A percentile compares a stretch with the other conserved stretches of the same genome.
Conservation (phyloP, 2,888 invertebrate species). For the Drosophila cyrtoloma region DNA sequence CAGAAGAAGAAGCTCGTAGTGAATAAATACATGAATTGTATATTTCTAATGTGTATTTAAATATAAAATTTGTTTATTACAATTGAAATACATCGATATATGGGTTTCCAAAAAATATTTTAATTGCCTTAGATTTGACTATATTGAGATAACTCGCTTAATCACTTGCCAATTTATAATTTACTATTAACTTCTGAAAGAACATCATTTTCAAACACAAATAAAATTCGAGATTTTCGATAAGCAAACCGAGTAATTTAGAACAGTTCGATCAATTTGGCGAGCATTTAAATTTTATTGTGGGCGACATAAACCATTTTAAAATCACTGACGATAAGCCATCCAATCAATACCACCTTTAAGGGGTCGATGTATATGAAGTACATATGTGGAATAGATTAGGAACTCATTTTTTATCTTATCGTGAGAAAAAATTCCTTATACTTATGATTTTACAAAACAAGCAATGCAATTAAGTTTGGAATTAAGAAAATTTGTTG, state of each 20-base stretch:
- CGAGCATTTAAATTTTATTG: neutral
- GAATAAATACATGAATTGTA: neutral
- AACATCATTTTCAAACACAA: neutral
- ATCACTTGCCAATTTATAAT: neutral
- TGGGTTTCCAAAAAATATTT: neutral
- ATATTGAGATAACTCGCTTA: neutral
- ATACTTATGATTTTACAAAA: slow-evolving; percentile 5
- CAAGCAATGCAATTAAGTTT: neutral
- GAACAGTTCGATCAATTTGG: slow-evolving; percentile 11
- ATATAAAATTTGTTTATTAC: neutral
- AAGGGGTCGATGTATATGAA: neutral
- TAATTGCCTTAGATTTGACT: neutral
- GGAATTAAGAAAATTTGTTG: neutral
- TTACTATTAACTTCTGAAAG: neutral
- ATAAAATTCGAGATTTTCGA: neutral
- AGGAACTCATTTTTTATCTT: slow-evolving; percentile 11
- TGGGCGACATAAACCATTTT: slow-evolving; percentile 7
- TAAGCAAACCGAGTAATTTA: neutral
- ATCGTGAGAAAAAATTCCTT: slow-evolving; percentile 13
- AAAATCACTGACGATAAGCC: neutral
- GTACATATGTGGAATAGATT: neutral
- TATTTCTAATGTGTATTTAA: neutral
- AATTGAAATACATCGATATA: neutral
- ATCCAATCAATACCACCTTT: slow-evolving; percentile 15
- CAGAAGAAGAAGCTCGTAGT: neutral